Evolutionary conservation across 1,140 invertebrate species (phyloP), one percentile per base, ranked within the genome.

Genomic region (Phymastichus coffea): DNA sequence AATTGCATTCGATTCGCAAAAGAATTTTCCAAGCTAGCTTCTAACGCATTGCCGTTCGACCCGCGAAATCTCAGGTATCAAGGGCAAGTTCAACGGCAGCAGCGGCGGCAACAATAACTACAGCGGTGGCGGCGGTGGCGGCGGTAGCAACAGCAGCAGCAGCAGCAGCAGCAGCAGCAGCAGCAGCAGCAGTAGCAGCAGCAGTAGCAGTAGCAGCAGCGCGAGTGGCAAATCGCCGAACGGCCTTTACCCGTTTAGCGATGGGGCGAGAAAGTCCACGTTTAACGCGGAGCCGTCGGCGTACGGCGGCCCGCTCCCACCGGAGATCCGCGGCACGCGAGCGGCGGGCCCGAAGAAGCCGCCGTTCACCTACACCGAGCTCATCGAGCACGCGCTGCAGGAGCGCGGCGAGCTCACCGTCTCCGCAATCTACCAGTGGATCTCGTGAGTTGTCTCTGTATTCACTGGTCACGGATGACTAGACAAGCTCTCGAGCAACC

Each of bases 361-460:
- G 23, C 90, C 90, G 0, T 91, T 89, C 65, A 93, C 91, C 0
- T 94, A 94, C 66, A 93, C 91, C 1, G 91, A 94, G 74, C 81
- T 94, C 53, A 94, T 94, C 61, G 91, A 93, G 75, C 86, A 90
- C 69, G 92, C 92, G 40, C 73, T 94, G 44, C 84, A 85, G 67
- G 91, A 93, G 72, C 90, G 86, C 68, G 90, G 90, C 43, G 89
- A 92, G 74, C 78, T 94, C 43, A 93, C 91, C 1, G 92, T 94
- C n/a, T 93, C 91, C 7, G 91, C 88, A 26, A 93, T 94, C 68
- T 94, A 94, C 74, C 88, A 91, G 63, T 94, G 91, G 91, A 94
- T 94, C 66, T 92, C 91, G 92, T 94, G 83, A 93, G 91, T 91
- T 51, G 38, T 37, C 9, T 25, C 28, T 55, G n/a, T 55, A 62